These are phyloP conservation scores for Drosophila tropicalis DNA, from an alignment of 1,140 invertebrate genomes.

Conservation along the genomic window DNA sequence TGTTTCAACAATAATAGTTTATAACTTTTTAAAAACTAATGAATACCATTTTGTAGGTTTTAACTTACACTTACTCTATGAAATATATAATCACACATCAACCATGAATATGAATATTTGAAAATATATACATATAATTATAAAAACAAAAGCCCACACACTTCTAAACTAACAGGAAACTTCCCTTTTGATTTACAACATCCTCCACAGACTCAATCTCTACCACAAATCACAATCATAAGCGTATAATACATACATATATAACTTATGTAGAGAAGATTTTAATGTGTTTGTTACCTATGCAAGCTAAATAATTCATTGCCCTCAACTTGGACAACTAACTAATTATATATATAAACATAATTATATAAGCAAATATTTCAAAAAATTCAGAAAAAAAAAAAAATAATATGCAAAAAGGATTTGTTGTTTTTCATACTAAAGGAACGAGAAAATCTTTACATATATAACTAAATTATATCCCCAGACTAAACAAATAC, in stretches of 20 bases:
- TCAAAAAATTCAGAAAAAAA: slow-evolving; percentile 67
- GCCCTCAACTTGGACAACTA: slow-evolving; percentile 67
- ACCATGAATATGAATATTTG: slow-evolving; percentile 29
- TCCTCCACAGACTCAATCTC: slow-evolving; percentile 11
- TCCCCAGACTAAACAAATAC: too few species aligned
- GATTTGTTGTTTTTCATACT: background rate
- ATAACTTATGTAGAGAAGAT: slow-evolving; percentile 69
- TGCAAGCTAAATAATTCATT: slow-evolving; percentile 62
- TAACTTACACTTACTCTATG: slow-evolving; percentile 39
- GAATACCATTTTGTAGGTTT: slow-evolving; percentile 29
- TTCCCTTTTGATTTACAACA: slow-evolving; percentile 36
- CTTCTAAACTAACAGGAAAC: slow-evolving; percentile 41
- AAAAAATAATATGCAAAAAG: slow-evolving; percentile 14
- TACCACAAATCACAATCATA: slow-evolving; percentile 23
- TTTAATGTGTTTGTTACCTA: slow-evolving; percentile 77
- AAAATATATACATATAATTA: slow-evolving; percentile 21
- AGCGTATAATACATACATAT: slow-evolving; percentile 31
- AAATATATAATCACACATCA: slow-evolving; percentile 53
- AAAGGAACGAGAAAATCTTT: background rate
- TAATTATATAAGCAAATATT: slow-evolving; percentile 70
- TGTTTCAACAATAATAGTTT: slow-evolving; percentile 13
- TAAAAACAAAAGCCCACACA: slow-evolving; percentile 18
- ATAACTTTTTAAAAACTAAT: slow-evolving; percentile 1
- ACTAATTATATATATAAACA: slow-evolving; percentile 63
- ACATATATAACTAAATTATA: too few species aligned